Evolutionary conservation across 2,113 vertebrate genomes (phyloP).

Genomic region (Epinephelus fuscoguttatus): DNA sequence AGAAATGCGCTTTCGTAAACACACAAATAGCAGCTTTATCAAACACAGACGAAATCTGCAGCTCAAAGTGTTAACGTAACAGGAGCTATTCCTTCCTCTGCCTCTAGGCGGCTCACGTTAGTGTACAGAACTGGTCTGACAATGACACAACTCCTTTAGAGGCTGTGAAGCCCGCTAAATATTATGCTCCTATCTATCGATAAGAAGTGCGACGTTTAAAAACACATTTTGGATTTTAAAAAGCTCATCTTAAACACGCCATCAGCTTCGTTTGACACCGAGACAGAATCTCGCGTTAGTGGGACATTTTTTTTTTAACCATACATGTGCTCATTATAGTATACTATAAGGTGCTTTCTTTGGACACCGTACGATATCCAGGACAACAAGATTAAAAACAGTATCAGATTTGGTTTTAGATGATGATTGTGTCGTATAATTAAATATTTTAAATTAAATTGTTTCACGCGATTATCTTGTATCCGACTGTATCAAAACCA

Average conservation of each 20-base stretch:
- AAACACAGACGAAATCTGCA: background rate
- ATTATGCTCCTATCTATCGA: background rate
- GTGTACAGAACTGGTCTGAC: slow-evolving; percentile 11
- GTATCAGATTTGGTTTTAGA: slow-evolving; percentile 11
- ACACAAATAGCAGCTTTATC: background rate
- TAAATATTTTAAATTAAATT: background rate
- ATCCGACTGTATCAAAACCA: background rate
- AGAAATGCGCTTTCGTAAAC: background rate
- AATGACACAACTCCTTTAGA: slow-evolving; percentile 13
- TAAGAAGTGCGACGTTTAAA: background rate
- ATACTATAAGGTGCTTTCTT: slow-evolving; percentile 65
- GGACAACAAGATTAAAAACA: background rate
- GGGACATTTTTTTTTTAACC: background rate
- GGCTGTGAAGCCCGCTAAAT: background rate
- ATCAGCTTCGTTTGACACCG: background rate
- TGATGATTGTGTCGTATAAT: background rate
- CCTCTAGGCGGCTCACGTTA: background rate
- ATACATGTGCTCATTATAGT: background rate
- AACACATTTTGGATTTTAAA: slow-evolving; percentile 1
- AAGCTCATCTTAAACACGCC: background rate
- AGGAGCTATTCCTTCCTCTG: background rate
- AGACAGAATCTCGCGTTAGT: background rate
- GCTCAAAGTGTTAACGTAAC: too few species aligned
- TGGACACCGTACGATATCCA: slow-evolving; percentile 9
- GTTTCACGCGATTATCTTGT: background rate